These are phyloP conservation scores for Sebastiscus tertius DNA, from an alignment of 2,797 vertebrate species.

Conservation along the genomic window DNA sequence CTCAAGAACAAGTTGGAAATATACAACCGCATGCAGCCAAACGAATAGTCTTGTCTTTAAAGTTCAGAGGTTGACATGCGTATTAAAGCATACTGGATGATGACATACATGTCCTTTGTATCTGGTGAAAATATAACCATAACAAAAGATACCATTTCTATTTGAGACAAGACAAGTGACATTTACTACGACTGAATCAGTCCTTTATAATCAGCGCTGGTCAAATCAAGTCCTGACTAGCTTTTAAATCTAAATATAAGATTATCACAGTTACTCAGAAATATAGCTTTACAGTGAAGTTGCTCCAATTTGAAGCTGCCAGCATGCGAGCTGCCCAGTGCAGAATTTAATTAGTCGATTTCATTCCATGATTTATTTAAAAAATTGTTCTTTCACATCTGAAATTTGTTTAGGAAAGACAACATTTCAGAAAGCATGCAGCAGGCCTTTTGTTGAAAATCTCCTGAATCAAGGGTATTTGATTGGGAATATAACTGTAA, in stretches of 20 bases:
- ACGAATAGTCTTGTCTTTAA: too few species aligned
- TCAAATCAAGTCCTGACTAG: neutral
- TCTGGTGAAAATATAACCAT: neutral
- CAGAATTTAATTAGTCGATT: neutral
- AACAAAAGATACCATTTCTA: neutral
- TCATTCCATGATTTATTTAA: neutral
- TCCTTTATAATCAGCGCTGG: neutral
- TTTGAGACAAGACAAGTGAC: neutral
- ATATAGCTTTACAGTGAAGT: neutral
- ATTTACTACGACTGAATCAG: neutral
- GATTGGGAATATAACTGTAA: constrained; percentile 46
- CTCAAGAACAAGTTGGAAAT: neutral
- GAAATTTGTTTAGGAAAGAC: constrained; percentile 8
- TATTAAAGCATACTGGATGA: neutral
- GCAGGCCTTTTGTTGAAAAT: constrained; percentile 16
- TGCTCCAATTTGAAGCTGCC: neutral
- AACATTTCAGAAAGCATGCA: constrained; percentile 9
- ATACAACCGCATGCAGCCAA: neutral
- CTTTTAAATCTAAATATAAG: neutral
- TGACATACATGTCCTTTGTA: neutral
- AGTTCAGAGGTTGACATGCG: neutral
- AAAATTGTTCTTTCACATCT: neutral
- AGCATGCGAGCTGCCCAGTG: neutral
- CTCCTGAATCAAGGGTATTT: constrained; percentile 36
- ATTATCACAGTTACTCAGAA: neutral